These are phyloP conservation scores for mouse (Mus musculus) DNA, from an alignment of 2,113 vertebrate species.

Conservation along the genomic window GRCm39 chr4:46264501-46265000, in stretches of 20 bases:
- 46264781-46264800: neutral
- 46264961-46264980: neutral
- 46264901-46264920: neutral
- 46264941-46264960: neutral
- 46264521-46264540: slow-evolving; percentile 37
- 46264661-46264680: neutral
- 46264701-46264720: neutral
- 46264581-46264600: slow-evolving; percentile 9
- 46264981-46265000: neutral
- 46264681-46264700: neutral
- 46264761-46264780: neutral
- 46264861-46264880: neutral
- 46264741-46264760: neutral
- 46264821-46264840: neutral
- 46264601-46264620: slow-evolving; percentile 61
- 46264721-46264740: neutral
- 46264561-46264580: slow-evolving; percentile 56
- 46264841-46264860: neutral
- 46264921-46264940: neutral
- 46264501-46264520: slow-evolving; percentile 47
- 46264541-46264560: slow-evolving; percentile 72
- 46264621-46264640: neutral
- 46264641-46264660: neutral
- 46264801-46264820: neutral
- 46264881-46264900: neutral